These are phyloP conservation scores for Cryptosula pallasiana DNA, from an alignment of 2,888 invertebrate species.

Conservation along the genomic window DNA sequence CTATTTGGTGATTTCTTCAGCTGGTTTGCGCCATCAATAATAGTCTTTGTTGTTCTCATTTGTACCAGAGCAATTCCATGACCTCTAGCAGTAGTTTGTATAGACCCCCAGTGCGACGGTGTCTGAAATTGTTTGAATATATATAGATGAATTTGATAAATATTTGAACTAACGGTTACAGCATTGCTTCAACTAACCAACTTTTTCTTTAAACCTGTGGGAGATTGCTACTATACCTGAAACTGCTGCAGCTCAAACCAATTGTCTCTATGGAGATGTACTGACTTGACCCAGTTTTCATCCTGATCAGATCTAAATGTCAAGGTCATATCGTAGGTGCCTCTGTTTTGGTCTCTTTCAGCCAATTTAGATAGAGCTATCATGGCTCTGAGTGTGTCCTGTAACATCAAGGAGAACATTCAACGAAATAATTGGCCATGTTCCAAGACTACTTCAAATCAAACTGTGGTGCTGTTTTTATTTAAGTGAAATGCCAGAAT, in stretches of 20 bases:
- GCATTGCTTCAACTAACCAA: no score
- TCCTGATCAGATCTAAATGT: slow-evolving; percentile 75
- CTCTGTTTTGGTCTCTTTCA: slow-evolving; percentile 42
- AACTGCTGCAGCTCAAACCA: slow-evolving; percentile 68
- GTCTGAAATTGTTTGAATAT: slow-evolving; percentile 45
- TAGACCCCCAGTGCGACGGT: slow-evolving; percentile 87
- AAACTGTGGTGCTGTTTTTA: no score
- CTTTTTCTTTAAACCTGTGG: no score
- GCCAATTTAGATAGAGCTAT: slow-evolving; percentile 68
- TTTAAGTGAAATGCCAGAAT: no score
- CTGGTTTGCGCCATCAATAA: slow-evolving; percentile 25
- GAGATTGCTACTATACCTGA: slow-evolving; percentile 28
- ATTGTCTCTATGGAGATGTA: slow-evolving; percentile 70
- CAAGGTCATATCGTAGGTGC: slow-evolving; percentile 41
- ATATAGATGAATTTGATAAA: no score
- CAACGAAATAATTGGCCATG: not conserved
- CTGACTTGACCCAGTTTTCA: slow-evolving; percentile 62
- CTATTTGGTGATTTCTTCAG: slow-evolving; percentile 22
- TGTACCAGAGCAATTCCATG: slow-evolving; percentile 86
- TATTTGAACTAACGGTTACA: no score
- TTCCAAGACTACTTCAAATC: not conserved
- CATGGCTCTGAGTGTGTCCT: slow-evolving; percentile 81
- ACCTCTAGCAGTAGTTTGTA: slow-evolving; percentile 83
- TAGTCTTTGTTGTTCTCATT: slow-evolving; percentile 31
- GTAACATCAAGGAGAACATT: not conserved